phyloP scores from a whole-genome alignment of 1,140 invertebrate genomes.

The Stegodyphus dumicola region DNA sequence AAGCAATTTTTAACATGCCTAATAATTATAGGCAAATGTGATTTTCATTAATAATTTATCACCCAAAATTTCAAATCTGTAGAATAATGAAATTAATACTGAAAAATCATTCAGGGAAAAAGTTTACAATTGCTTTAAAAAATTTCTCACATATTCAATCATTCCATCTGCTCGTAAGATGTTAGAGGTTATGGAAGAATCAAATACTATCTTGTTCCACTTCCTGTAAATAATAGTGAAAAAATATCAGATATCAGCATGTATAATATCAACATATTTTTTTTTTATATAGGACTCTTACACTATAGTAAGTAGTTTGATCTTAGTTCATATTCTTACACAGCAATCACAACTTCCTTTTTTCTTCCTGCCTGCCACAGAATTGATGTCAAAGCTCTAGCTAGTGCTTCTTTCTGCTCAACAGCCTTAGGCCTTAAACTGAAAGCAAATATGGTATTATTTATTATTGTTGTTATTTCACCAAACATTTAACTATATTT shows the following conservation, averaged over 20 bases:
- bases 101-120: neutral
- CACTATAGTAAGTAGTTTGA: too few species aligned
- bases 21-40: too few species aligned
- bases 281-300: too few species aligned
- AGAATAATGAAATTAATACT: too few species aligned
- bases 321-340: slow-evolving; percentile 65
- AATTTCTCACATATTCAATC: slow-evolving; percentile 29
- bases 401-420: slow-evolving; percentile 67
- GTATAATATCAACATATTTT: too few species aligned
- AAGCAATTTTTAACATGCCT: too few species aligned
- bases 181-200: neutral
- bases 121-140: neutral
- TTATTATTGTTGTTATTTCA: too few species aligned
- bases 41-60: too few species aligned
- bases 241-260: too few species aligned
- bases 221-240: neutral
- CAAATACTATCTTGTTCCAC: slow-evolving; percentile 5
- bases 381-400: slow-evolving; percentile 68
- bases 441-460: slow-evolving; percentile 53
- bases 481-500: too few species aligned
- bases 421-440: slow-evolving; percentile 65
- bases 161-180: slow-evolving; percentile 26
- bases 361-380: slow-evolving; percentile 70
- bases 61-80: too few species aligned
- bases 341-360: slow-evolving; percentile 66